Conservation (phyloP, 2,113 vertebrate genomes). For the Dissostichus mawsoni region DNA sequence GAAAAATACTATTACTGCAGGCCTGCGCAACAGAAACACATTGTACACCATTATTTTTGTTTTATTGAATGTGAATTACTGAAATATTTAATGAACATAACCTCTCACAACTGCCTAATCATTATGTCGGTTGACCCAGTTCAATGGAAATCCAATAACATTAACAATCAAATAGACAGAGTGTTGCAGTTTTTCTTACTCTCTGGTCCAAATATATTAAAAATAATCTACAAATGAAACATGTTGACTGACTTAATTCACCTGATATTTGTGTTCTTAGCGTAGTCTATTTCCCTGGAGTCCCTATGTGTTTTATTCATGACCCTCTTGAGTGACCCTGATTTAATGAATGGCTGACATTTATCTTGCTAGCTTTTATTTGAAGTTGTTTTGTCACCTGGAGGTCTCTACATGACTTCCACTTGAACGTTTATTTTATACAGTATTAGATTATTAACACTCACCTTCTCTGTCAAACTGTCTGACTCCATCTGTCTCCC, state of each 20-base stretch:
- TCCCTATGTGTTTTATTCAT: conserved; percentile 16
- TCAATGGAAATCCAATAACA: too few relatives aligned
- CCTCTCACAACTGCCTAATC: too few relatives aligned
- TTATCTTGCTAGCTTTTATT: conserved; percentile 28
- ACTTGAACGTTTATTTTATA: conserved; percentile 24
- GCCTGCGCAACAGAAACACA: too few relatives aligned
- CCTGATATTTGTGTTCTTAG: background rate
- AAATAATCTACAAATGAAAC: background rate
- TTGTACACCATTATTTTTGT: too few relatives aligned
- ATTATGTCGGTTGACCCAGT: too few relatives aligned
- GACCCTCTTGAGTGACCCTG: conserved; percentile 24
- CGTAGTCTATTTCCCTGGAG: background rate
- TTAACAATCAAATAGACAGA: too few relatives aligned
- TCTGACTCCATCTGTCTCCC: background rate
- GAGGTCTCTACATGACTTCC: background rate
- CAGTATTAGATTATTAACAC: background rate
- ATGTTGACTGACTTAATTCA: background rate
- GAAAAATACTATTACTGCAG: too few relatives aligned
- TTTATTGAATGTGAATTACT: too few relatives aligned
- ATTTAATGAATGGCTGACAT: conserved; percentile 31
- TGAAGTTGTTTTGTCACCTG: conserved; percentile 19
- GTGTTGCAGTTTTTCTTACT: background rate
- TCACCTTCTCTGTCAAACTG: conserved; percentile 4
- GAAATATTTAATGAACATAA: too few relatives aligned
- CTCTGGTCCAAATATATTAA: background rate